phyloP scores from a whole-genome alignment of 1,140 invertebrate genomes.

The Anoplolepis gracilipes region DNA sequence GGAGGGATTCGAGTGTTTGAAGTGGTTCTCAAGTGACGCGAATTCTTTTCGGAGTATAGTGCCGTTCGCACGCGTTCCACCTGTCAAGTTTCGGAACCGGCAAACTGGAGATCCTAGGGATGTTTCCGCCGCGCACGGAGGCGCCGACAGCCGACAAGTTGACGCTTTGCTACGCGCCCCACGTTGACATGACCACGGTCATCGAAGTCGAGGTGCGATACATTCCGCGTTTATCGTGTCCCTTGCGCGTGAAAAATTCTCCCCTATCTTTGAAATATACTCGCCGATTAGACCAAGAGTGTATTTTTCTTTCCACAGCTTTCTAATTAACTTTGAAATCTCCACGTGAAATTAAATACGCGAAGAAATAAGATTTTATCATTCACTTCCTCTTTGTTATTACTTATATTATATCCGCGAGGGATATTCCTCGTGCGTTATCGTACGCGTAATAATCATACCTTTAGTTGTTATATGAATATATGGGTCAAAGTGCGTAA shows the following conservation, averaged over 20 bases:
- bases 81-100: constrained; percentile 46
- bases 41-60: neutral
- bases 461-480: neutral
- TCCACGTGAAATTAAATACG: no score
- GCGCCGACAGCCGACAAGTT: constrained; percentile 84
- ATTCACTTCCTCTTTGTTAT: no score
- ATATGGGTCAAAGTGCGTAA: constrained; percentile 55
- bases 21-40: constrained; percentile 56
- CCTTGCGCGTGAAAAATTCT: neutral
- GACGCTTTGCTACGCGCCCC: constrained; percentile 85
- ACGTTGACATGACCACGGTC: constrained; percentile 85
- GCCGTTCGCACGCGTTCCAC: constrained; percentile 15
- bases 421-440: neutral
- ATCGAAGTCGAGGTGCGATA: constrained; percentile 84
- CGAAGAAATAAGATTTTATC: no score
- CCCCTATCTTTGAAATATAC: neutral
- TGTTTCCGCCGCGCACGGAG: constrained; percentile 85
- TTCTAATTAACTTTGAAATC: no score
- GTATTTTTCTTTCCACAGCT: no score
- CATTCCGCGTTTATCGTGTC: neutral
- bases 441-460: no score
- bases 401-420: neutral
- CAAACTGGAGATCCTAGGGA: constrained; percentile 85
- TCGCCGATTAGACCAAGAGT: neutral
- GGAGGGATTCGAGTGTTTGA: constrained; percentile 36